Evolutionary conservation across 1,140 invertebrate species (phyloP).

Genomic region (Brachionus manjavacas): DNA sequence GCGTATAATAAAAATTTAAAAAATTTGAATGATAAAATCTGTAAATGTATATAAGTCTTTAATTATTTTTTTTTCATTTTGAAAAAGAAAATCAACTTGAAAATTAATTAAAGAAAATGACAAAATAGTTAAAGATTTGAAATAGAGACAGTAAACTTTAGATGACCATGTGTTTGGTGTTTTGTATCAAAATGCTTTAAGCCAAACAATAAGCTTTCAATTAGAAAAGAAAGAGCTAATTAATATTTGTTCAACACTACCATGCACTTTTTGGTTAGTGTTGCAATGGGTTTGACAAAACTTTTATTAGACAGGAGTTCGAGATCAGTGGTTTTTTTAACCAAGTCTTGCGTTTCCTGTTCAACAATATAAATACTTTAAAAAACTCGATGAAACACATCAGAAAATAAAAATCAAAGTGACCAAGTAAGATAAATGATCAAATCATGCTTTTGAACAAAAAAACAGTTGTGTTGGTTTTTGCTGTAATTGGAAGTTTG

Average conservation of each 20-base stretch:
- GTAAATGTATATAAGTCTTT: too few species aligned
- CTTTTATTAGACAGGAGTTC: not conserved
- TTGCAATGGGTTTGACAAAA: not conserved
- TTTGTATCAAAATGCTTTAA: not conserved
- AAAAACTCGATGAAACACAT: not conserved
- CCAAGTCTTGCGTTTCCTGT: not conserved
- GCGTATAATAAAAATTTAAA: too few species aligned
- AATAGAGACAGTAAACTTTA: not conserved
- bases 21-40: too few species aligned
- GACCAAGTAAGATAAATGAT: not conserved
- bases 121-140: not conserved
- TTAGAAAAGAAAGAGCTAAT: not conserved
- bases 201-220: not conserved
- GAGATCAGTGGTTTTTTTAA: not conserved
- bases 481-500: not conserved
- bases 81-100: not conserved
- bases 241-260: not conserved
- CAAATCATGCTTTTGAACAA: not conserved
- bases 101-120: not conserved
- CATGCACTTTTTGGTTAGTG: not conserved
- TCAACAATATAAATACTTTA: not conserved
- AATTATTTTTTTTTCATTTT: not conserved
- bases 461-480: not conserved
- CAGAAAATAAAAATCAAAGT: constrained; percentile 39
- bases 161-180: not conserved